Evolutionary conservation across 2,113 vertebrate species (phyloP), one percentile per base, ranked within the genome.

Genomic region (Spermophilus dauricus): DNA sequence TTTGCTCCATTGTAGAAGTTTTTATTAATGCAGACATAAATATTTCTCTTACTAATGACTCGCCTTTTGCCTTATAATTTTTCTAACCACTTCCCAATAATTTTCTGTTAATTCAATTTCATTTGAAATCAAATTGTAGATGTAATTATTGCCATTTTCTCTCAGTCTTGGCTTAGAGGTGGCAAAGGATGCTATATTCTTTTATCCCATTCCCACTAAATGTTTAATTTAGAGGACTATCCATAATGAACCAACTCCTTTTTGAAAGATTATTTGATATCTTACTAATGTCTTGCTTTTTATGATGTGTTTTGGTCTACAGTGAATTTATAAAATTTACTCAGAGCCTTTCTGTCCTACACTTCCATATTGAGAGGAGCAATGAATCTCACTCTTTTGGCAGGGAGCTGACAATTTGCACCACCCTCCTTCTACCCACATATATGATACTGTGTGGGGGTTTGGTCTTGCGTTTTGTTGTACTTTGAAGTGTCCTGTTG

Each of bases 61-160:
- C 63, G 17, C 32, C 20, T 83, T 92, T 83, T 77, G 51, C 48
- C 22, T 53, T 78, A 28, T 82, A 39, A 42, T 93, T 93, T 83
- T 89, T 61, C 17, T 58, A 82, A 76, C 63, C n/a, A 61, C 48
- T 51, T 84, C 17, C 39, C 63, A 45, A 30, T 39, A 39, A 34
- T 76, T 61, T 76, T 61, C 39, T 42, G 16, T 45, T 65, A 63
- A 76, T 48, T 89, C 56, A 89, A 17, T 92, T 91, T 37, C 39
- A 91, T 73, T 91, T 82, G 28, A 84, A 93, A 72, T 86, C 30
- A 75, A 91, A 82, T 51, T 80, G 56, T 84, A 61, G 37, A 13
- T 93, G 10, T 84, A 88, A 48, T 78, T 69, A 70, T 58, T 87
- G 48, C 85, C 72, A 84, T 97, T 97, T 94, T 91, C 73, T 63